phyloP scores from a whole-genome alignment of 30 jellyfish, hydroid and myxozoan species.

The Rhopilema esculentum region DNA sequence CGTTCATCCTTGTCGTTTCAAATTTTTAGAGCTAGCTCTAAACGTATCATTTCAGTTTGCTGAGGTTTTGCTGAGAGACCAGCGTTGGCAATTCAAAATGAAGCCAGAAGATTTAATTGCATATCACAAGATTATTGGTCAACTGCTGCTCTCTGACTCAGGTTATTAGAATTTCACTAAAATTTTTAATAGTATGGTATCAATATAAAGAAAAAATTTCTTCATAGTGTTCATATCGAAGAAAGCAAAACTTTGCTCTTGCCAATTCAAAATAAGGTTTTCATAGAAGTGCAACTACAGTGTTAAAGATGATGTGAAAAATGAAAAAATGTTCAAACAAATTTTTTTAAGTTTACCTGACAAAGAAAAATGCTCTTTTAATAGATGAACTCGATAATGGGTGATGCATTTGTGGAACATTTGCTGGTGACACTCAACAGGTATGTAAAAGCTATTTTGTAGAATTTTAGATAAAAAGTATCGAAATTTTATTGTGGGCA shows the following conservation, averaged over 20 bases:
- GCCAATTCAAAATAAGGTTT: not conserved
- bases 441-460: not conserved
- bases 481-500: not conserved
- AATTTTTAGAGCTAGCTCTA: not conserved
- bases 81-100: not conserved
- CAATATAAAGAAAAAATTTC: not conserved
- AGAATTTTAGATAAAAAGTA: not conserved
- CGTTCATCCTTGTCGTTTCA: not conserved
- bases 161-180: not conserved
- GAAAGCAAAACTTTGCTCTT: not conserved
- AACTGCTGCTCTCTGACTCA: not conserved
- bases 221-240: not conserved
- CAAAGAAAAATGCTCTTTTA: not conserved
- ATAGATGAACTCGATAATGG: not conserved
- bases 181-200: not conserved
- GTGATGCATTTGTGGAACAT: not conserved
- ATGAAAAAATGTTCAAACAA: not conserved
- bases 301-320: not conserved
- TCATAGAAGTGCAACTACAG: not conserved
- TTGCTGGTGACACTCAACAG: not conserved
- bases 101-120: not conserved
- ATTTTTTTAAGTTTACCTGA: not conserved
- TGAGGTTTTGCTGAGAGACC: not conserved
- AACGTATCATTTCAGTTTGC: not conserved
- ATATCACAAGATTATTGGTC: not conserved